A percentile compares a stretch with the other conserved stretches of the same genome.
These are phyloP conservation scores for Brachyalestes nurse DNA, from an alignment of 2,797 vertebrate genomes.

Conservation along the genomic window DNA sequence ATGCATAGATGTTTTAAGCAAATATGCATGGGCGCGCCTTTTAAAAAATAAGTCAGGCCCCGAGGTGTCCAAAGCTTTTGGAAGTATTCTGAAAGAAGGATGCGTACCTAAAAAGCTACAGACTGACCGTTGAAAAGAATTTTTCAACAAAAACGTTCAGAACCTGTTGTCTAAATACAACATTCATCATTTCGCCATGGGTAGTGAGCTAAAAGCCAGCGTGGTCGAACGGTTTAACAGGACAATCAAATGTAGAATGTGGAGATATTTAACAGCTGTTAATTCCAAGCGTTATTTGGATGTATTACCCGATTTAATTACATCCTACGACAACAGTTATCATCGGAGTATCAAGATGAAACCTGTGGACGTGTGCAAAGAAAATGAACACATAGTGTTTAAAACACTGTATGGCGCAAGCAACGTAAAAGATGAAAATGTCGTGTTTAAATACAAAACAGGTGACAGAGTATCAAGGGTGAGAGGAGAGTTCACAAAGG, in stretches of 20 bases:
- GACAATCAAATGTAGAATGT: not conserved
- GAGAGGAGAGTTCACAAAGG: too few relatives aligned
- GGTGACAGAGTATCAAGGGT: conserved; percentile 25
- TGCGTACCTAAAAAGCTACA: not conserved
- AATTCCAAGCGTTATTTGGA: conserved; percentile 19
- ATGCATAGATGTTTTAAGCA: not conserved
- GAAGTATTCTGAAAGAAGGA: conserved; percentile 11
- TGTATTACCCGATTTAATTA: not conserved
- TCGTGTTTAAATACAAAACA: conserved; percentile 14
- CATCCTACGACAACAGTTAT: not conserved
- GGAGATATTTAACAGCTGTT: conserved; percentile 23
- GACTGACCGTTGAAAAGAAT: not conserved
- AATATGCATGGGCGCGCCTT: conserved; percentile 25
- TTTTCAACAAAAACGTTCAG: too few relatives aligned
- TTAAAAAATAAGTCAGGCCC: conserved; percentile 1
- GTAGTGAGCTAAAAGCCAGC: conserved; percentile 5
- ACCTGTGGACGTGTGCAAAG: not conserved
- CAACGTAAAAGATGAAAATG: too few relatives aligned
- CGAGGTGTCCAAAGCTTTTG: conserved; percentile 3
- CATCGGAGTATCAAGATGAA: conserved; percentile 23
- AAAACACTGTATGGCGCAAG: too few relatives aligned
- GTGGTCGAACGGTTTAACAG: conserved; percentile 12
- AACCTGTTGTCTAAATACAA: not conserved
- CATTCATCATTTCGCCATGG: conserved; percentile 7
- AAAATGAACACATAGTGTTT: conserved; percentile 1